Percentiles rank a stretch among this genome's conserved stretches.
Conservation (phyloP, 2,113 vertebrate species). For the Bungarus multicinctus region DNA sequence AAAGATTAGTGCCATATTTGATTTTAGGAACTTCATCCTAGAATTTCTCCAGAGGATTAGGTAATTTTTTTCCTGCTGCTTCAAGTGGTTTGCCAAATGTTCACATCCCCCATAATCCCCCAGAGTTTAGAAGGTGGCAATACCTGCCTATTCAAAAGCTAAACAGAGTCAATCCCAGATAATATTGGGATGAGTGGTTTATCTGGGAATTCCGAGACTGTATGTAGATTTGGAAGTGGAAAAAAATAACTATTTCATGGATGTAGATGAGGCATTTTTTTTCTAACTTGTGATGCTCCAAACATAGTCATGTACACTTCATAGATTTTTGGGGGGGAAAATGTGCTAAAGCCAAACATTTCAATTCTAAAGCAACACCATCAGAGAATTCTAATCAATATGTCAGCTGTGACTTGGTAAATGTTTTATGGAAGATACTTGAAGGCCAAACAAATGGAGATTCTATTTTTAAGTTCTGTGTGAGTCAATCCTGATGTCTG, state of each 20-base stretch:
- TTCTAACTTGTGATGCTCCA: neutral
- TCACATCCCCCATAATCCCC: neutral
- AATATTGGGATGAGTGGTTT: neutral
- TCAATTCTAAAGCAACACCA: neutral
- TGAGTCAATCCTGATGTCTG: neutral
- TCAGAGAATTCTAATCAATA: neutral
- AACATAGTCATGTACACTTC: neutral
- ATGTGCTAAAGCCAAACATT: neutral
- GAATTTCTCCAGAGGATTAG: neutral
- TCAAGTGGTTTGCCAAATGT: neutral
- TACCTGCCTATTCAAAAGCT: neutral
- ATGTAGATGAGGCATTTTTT: neutral
- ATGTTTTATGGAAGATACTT: conserved; percentile 16
- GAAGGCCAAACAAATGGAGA: neutral
- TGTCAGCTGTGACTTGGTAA: neutral
- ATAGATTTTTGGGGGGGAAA: neutral
- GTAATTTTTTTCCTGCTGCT: neutral
- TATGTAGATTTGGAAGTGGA: neutral
- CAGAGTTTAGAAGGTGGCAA: neutral
- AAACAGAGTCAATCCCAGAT: neutral
- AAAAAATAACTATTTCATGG: neutral
- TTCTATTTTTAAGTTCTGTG: neutral
- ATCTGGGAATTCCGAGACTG: neutral
- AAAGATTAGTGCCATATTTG: neutral
- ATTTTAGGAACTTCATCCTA: neutral